These are phyloP conservation scores for Drosophila multiciliata DNA, from an alignment of 2,888 invertebrate genomes.

Conservation along the genomic window DNA sequence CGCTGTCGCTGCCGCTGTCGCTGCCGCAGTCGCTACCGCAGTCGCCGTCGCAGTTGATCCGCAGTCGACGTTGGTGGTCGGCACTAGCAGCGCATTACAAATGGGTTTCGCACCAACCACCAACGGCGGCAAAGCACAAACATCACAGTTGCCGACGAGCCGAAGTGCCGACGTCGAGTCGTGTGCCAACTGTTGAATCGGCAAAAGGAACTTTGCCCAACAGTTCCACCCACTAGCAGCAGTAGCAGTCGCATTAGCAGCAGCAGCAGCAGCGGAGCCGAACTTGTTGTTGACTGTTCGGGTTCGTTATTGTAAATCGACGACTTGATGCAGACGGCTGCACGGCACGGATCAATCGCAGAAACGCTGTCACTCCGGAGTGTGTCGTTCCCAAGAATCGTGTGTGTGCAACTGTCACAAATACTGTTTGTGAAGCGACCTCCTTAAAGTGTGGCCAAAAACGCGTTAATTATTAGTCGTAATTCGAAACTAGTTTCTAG, in stretches of 20 bases:
- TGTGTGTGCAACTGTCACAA: constrained; percentile 48
- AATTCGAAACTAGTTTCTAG: constrained; percentile 50
- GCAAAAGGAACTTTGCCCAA: constrained; percentile 34
- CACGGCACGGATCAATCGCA: constrained; percentile 45
- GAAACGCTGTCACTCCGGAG: constrained; percentile 34
- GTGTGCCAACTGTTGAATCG: constrained; percentile 57
- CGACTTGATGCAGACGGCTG: constrained; percentile 70
- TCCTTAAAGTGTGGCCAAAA: constrained; percentile 47
- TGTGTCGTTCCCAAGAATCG: constrained; percentile 27
- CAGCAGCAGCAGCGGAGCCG: constrained; percentile 3
- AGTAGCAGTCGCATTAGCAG: not conserved
- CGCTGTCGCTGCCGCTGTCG: constrained; percentile 7
- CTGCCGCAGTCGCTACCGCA: constrained; percentile 12
- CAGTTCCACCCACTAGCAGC: constrained; percentile 37
- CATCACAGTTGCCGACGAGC: constrained; percentile 25
- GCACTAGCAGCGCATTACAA: constrained; percentile 55
- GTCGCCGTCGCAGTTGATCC: constrained; percentile 9
- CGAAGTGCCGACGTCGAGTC: constrained; percentile 19
- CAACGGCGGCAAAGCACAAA: constrained; percentile 11
- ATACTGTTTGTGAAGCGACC: constrained; percentile 11
- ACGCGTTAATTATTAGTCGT: constrained; percentile 21
- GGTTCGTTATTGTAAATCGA: constrained; percentile 68
- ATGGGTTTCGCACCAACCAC: constrained; percentile 18
- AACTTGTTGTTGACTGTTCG: constrained; percentile 20
- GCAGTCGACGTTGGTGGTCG: constrained; percentile 18